A percentile compares a stretch with the other conserved stretches of the same genome.
These are phyloP conservation scores for Pteruthius melanotis DNA, from an alignment of 2,113 vertebrate species.

Conservation along the genomic window DNA sequence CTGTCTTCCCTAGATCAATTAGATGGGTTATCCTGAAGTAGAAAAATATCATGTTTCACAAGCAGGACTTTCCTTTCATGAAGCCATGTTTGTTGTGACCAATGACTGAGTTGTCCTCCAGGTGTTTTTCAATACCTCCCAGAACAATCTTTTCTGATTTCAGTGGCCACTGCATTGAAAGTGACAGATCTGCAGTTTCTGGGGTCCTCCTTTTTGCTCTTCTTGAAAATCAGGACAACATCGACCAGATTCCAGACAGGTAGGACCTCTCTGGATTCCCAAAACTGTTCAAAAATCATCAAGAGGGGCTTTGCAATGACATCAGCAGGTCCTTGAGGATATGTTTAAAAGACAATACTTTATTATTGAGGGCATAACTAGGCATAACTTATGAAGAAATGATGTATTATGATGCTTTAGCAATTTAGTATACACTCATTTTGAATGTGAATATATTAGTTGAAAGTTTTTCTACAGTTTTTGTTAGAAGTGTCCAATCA, in stretches of 20 bases:
- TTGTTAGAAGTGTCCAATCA: not conserved
- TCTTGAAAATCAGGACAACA: not conserved
- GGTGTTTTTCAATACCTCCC: not conserved
- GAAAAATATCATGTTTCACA: fast-evolving
- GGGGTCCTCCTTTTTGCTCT: not conserved
- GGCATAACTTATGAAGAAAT: not conserved
- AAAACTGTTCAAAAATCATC: not conserved
- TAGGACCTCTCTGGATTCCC: not conserved
- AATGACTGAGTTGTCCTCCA: not conserved
- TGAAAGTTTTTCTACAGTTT: not conserved
- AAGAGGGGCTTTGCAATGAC: not conserved
- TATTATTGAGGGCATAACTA: not conserved
- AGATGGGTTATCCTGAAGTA: no score
- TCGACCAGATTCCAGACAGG: not conserved
- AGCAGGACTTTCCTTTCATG: not conserved
- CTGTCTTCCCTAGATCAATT: not conserved
- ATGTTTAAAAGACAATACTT: not conserved
- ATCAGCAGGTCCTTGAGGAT: not conserved
- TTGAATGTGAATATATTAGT: not conserved
- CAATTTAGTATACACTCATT: not conserved
- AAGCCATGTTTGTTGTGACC: not conserved
- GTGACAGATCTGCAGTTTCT: not conserved
- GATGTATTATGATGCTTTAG: not conserved
- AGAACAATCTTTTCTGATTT: not conserved
- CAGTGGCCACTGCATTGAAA: not conserved